Evolutionary conservation across 2,888 invertebrate species (phyloP), one percentile per base, ranked within the genome.

Genomic region (Prostheceraeus crozeri): DNA sequence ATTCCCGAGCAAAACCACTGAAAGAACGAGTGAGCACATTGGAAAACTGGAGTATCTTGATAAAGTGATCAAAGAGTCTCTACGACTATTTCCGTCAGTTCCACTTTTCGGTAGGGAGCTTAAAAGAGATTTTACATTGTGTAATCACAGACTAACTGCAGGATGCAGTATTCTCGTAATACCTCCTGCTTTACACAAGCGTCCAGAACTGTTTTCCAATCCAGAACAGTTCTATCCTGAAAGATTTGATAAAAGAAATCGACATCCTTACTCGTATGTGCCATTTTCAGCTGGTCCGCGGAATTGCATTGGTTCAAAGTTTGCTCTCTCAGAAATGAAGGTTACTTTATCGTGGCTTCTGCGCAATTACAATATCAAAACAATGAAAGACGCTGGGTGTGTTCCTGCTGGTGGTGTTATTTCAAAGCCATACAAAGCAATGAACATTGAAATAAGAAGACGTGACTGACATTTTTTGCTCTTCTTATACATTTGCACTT

Each of bases 141-240:
- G 67, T 45, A 68, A 67, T 51, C 64, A 67, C 58, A 46, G 57
- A 30, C 63, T 75, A 25, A 72, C 75, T 1, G 68, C 70, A 54
- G 74, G 74, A n/a, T 69, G 72, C 3, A 68, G 70, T 21, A 66
- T 61, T 6, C 30, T 68, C 11, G 56, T 72, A 1, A 31, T 67
- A 11, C 63, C 69, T 1, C 57, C 68, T 33, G 69, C 69, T 21
- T 67, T 78, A 6, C 85, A 85, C 71, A 80, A 82, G 3, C 80
- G 83, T 68, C 80, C 82, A 0, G 77, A 81, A 14, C 76, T 81
- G 53, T 86, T 81, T 76, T 79, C 82, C 0, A 78, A 85, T 64
- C 84, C 86, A 0, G 79, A 83, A 40, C 80, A 79, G 64, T 89
- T 86, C 72, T 81, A 88, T 77, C 88, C 89, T 1, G 87, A 88